Evolutionary conservation across 2,113 vertebrate genomes (phyloP).

Genomic region (Sitta europaea): DNA sequence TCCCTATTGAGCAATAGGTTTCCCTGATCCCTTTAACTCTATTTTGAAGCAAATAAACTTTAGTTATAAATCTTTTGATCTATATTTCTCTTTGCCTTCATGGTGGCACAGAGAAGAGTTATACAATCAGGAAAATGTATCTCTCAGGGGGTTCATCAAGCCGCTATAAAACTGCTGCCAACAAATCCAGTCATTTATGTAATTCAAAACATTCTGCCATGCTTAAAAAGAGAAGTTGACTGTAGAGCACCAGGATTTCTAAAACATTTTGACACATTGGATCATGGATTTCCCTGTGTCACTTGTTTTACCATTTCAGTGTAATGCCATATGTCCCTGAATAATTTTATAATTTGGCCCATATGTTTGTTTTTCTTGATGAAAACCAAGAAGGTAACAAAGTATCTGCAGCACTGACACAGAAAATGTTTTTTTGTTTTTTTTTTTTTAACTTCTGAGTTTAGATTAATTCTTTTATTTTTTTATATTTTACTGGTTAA

Average conservation of each 20-base stretch:
- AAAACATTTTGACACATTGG: neutral
- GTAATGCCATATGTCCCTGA: neutral
- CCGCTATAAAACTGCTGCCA: neutral
- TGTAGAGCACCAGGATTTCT: neutral
- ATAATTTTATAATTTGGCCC: neutral
- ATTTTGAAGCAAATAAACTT: neutral
- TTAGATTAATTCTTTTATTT: neutral
- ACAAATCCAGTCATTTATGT: neutral
- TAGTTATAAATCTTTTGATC: neutral
- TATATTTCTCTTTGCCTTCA: neutral
- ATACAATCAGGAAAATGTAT: neutral
- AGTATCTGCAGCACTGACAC: neutral
- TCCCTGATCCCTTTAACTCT: neutral
- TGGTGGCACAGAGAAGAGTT: neutral
- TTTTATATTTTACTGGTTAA: neutral
- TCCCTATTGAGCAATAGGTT: neutral
- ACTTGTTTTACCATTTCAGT: neutral
- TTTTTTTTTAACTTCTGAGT: neutral
- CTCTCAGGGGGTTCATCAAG: neutral
- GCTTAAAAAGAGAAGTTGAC: neutral
- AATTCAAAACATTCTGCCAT: neutral
- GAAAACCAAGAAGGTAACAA: neutral
- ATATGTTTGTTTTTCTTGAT: conserved; percentile 6
- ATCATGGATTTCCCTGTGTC: neutral
- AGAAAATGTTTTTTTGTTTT: neutral